Evolutionary conservation across 1,140 invertebrate species (phyloP).

Genomic region (Anadara kagoshimensis): DNA sequence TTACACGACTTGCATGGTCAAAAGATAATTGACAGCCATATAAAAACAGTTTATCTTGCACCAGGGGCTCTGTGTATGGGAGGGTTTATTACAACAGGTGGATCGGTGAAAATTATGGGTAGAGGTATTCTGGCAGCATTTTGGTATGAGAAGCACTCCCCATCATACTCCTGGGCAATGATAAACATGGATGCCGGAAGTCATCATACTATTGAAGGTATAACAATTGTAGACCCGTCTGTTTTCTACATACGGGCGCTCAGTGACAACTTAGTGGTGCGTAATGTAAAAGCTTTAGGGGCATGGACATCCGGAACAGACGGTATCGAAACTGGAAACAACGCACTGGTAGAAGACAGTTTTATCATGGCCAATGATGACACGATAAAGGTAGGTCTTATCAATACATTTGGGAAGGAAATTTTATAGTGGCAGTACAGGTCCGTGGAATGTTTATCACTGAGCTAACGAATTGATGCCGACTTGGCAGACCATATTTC

Average conservation of each 20-base stretch:
- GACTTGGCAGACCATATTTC: too few relatives aligned
- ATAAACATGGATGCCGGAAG: constrained; percentile 28
- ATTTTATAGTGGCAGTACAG: too few relatives aligned
- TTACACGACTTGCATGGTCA: constrained; percentile 7
- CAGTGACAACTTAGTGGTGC: background rate
- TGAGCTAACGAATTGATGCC: too few relatives aligned
- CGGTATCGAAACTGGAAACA: constrained; percentile 4
- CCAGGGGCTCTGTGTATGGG: constrained; percentile 25
- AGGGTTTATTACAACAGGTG: constrained; percentile 18
- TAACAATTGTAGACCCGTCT: constrained; percentile 25
- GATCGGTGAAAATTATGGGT: constrained; percentile 20
- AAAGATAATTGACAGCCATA: background rate
- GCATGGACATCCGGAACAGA: constrained; percentile 21
- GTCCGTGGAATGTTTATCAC: too few relatives aligned
- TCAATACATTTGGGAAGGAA: too few relatives aligned
- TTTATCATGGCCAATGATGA: constrained; percentile 39
- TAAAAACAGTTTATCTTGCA: constrained; percentile 20
- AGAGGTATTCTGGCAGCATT: constrained; percentile 19
- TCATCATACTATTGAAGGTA: constrained; percentile 25
- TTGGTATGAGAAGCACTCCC: constrained; percentile 1
- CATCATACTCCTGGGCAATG: background rate
- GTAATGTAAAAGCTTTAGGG: constrained; percentile 21
- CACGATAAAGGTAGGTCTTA: constrained; percentile 31
- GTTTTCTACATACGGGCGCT: background rate
- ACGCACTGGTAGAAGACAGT: constrained; percentile 17